A percentile compares a stretch with the other conserved stretches of the same genome.
phyloP scores from a whole-genome alignment of 1,140 invertebrate species.

The Caenorhabditis elegans region WBcel235 BX284606.5:1603001-1603500 shows the following conservation, averaged over 20 bases:
- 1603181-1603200: neutral
- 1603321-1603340: neutral
- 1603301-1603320: neutral
- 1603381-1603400: constrained; percentile 21
- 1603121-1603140: neutral
- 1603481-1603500: too few species aligned
- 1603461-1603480: too few species aligned
- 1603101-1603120: neutral
- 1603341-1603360: neutral
- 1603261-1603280: too few species aligned
- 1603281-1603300: neutral
- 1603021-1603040: too few species aligned
- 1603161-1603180: neutral
- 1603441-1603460: too few species aligned
- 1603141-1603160: neutral
- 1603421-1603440: neutral
- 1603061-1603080: too few species aligned
- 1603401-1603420: too few species aligned
- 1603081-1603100: too few species aligned
- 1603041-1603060: too few species aligned
- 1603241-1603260: neutral
- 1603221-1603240: neutral
- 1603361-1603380: neutral
- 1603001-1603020: too few species aligned
- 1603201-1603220: neutral